Percentiles rank a stretch among this genome's conserved stretches.
These are phyloP conservation scores for Macquaria ambigua DNA, from an alignment of 2,113 vertebrate species.

Conservation along the genomic window DNA sequence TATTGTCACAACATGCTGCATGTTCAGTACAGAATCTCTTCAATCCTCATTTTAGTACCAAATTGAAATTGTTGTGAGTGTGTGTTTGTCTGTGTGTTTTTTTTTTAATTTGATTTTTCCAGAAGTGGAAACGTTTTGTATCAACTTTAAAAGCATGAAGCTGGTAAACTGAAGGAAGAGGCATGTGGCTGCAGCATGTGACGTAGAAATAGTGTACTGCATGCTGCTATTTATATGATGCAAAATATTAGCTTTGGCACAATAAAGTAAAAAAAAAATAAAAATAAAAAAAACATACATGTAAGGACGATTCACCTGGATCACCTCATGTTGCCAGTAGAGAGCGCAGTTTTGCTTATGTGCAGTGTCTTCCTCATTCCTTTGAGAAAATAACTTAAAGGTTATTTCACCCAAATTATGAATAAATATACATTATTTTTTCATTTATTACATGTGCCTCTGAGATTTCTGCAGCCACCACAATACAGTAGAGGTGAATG, in stretches of 20 bases:
- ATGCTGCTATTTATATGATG: conserved; percentile 18
- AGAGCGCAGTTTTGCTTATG: not conserved
- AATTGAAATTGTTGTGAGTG: not conserved
- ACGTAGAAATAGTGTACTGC: not conserved
- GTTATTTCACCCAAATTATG: not conserved
- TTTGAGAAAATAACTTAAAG: not conserved
- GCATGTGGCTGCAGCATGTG: conserved; percentile 49
- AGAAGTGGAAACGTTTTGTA: not conserved
- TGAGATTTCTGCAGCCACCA: not conserved
- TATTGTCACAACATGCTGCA: conserved; percentile 26
- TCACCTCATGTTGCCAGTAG: not conserved
- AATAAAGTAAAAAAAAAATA: conserved; percentile 13
- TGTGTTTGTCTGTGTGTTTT: not conserved
- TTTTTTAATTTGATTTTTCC: not conserved
- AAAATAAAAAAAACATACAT: not conserved
- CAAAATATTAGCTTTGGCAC: not conserved
- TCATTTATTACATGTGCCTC: not conserved
- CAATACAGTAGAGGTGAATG: not conserved
- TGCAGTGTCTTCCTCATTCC: not conserved
- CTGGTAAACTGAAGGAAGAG: not conserved
- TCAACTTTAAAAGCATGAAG: conserved; percentile 21
- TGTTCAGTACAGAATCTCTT: conserved; percentile 5
- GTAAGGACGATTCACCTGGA: not conserved
- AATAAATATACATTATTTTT: not conserved
- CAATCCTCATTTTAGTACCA: not conserved